Evolutionary conservation across 2,888 invertebrate species (phyloP).

Genomic region (Adelognathus sp.): DNA sequence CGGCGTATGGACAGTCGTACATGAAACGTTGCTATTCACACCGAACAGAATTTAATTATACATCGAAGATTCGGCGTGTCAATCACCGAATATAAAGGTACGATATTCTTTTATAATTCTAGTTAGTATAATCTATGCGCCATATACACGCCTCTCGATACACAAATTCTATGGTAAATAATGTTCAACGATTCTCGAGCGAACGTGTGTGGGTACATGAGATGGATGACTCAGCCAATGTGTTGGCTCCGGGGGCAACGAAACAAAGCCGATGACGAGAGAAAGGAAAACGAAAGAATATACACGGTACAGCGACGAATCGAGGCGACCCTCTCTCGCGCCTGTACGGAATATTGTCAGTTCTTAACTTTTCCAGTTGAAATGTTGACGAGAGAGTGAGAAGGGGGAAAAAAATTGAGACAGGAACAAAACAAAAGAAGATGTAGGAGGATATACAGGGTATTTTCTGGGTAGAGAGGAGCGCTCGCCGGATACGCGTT

Average conservation of each 20-base stretch:
- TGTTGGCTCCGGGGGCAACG: constrained; percentile 25
- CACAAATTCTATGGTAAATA: background rate
- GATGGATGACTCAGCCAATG: constrained; percentile 42
- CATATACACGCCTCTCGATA: background rate
- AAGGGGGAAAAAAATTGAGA: constrained; percentile 24
- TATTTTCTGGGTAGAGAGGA: constrained; percentile 8
- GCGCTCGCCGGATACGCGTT: constrained; percentile 77
- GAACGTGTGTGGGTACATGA: constrained; percentile 58
- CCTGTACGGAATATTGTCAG: background rate
- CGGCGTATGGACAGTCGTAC: no score
- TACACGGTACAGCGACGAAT: constrained; percentile 3
- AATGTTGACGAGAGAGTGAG: constrained; percentile 48
- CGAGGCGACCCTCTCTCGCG: background rate
- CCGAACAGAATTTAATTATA: background rate
- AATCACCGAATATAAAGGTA: background rate
- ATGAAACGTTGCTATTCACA: background rate
- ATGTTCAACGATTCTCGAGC: constrained; percentile 57
- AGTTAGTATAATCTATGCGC: background rate
- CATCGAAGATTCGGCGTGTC: background rate
- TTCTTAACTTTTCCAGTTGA: background rate
- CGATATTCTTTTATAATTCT: background rate
- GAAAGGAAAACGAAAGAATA: constrained; percentile 46
- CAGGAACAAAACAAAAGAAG: constrained; percentile 18
- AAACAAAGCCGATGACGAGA: constrained; percentile 56
- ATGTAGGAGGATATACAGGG: constrained; percentile 43